Conservation (phyloP, 2,797 vertebrate species). For the Myotis myotis region DNA sequence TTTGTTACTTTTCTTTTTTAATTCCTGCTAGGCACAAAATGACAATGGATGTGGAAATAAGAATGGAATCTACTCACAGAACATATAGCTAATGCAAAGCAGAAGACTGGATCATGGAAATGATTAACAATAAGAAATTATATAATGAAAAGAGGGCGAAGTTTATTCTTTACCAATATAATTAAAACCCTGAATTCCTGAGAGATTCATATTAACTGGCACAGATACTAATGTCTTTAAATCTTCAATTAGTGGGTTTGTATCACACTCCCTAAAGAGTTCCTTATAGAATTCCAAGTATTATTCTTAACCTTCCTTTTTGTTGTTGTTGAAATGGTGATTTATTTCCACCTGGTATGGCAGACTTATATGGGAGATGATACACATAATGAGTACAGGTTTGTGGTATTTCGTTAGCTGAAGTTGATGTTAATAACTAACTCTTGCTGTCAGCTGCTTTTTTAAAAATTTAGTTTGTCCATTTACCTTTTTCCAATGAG, state of each 20-base stretch:
- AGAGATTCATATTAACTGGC: constrained; percentile 33
- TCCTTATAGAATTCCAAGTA: neutral
- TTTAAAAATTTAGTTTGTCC: constrained; percentile 34
- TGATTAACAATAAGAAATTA: constrained; percentile 15
- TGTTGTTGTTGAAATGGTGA: constrained; percentile 30
- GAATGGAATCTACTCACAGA: neutral
- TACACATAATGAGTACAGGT: constrained; percentile 54
- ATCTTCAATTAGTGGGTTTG: neutral
- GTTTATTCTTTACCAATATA: constrained; percentile 47
- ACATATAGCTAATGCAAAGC: neutral
- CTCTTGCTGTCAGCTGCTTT: constrained; percentile 45
- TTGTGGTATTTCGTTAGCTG: constrained; percentile 73
- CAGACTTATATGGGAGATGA: constrained; percentile 48
- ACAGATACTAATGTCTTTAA: constrained; percentile 29
- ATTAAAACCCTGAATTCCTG: constrained; percentile 44
- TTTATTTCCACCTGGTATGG: constrained; percentile 65
- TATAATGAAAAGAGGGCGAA: constrained; percentile 39
- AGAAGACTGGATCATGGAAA: neutral
- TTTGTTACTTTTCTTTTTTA: neutral
- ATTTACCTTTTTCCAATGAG: constrained; percentile 44
- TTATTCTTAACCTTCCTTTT: neutral
- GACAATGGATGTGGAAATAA: constrained; percentile 5
- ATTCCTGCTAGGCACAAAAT: neutral
- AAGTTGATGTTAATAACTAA: constrained; percentile 75
- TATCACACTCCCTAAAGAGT: neutral